Evolutionary conservation across 2,888 invertebrate species (phyloP).

Genomic region (Rhingia rostrata): DNA sequence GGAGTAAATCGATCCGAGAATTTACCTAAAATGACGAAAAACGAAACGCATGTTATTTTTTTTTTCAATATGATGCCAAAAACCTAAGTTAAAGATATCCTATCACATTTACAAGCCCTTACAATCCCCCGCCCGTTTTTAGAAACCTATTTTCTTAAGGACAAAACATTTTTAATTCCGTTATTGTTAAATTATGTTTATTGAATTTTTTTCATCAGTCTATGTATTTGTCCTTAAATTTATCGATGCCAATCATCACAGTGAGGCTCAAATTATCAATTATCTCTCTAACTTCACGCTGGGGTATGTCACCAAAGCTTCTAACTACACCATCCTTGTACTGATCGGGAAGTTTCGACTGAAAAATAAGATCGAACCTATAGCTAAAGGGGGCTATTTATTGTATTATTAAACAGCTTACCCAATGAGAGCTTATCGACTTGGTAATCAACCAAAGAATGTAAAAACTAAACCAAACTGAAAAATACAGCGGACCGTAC

Average conservation of each 20-base stretch:
- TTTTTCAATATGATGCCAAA: constrained; percentile 12
- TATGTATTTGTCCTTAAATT: constrained; percentile 36
- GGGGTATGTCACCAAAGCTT: constrained; percentile 31
- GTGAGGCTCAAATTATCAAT: constrained; percentile 46
- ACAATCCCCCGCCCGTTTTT: constrained; percentile 20
- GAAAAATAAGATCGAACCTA: constrained; percentile 33
- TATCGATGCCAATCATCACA: constrained; percentile 41
- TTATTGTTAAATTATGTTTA: constrained; percentile 21
- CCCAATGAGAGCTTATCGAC: constrained; percentile 49
- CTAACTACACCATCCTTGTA: constrained; percentile 48
- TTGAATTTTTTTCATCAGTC: constrained; percentile 42
- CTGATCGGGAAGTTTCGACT: constrained; percentile 40
- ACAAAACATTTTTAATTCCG: constrained; percentile 24
- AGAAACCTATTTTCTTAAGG: neutral
- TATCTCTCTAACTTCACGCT: constrained; percentile 35
- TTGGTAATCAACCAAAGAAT: constrained; percentile 50
- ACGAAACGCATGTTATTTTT: constrained; percentile 41
- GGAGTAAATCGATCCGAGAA: constrained; percentile 81
- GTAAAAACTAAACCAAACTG: constrained; percentile 54
- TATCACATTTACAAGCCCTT: constrained; percentile 13
- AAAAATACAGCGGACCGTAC: constrained; percentile 59
- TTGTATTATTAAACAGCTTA: constrained; percentile 30
- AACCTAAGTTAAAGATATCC: neutral
- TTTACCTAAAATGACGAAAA: constrained; percentile 75
- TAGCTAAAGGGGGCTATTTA: neutral